Evolutionary conservation across 64 coral and sea anemone species (phyloP).

Genomic region (Stichodactyla helianthus): DNA sequence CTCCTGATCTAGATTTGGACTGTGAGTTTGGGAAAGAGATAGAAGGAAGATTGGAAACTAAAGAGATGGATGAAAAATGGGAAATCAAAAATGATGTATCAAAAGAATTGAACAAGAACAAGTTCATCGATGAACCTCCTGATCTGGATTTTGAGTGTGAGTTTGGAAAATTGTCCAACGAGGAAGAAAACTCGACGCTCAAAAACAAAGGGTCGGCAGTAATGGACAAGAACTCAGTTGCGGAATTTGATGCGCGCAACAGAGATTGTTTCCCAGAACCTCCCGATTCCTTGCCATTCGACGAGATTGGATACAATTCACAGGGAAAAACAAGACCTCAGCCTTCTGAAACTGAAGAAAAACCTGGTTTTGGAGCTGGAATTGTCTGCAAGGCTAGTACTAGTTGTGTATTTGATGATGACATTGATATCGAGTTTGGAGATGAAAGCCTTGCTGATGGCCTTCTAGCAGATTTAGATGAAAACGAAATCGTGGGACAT

Average conservation of each 20-base stretch:
- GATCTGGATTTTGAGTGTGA: neutral
- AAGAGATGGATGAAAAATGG: no score
- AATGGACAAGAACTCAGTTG: neutral
- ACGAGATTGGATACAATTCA: neutral
- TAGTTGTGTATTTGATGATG: neutral
- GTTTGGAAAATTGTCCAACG: neutral
- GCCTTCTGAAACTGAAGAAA: neutral
- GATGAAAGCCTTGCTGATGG: constrained; percentile 7
- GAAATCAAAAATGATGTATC: neutral
- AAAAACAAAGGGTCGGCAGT: neutral
- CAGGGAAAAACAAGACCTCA: neutral
- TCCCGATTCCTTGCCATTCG: neutral
- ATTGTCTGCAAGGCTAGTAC: neutral
- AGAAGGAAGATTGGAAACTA: neutral
- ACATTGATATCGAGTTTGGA: neutral
- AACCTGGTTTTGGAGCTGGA: neutral
- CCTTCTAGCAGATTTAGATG: neutral
- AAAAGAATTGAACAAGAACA: neutral
- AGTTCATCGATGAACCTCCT: neutral
- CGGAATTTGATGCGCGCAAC: neutral
- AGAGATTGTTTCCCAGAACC: neutral
- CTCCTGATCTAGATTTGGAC: constrained; percentile 21
- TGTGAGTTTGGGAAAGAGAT: neutral
- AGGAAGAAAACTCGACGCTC: neutral
- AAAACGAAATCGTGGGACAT: neutral